Conservation (phyloP, 2,797 vertebrate genomes). For the Pangasius krempfi region DNA sequence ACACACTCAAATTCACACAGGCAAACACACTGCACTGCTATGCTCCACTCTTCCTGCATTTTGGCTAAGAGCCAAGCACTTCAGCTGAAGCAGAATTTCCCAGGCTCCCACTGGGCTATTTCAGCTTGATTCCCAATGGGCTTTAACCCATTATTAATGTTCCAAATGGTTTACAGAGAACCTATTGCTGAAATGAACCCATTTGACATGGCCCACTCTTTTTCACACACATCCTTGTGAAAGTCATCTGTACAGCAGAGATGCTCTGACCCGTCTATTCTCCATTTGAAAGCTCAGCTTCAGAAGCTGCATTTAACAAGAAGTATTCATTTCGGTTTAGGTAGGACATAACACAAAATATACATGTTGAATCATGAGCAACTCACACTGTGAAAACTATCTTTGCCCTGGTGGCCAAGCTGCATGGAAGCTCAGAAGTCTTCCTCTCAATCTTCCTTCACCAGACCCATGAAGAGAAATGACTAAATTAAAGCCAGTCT, state of each 20-base stretch:
- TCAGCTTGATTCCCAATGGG: constrained; percentile 80
- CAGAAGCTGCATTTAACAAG: background rate
- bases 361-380: background rate
- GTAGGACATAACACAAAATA: background rate
- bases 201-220: background rate
- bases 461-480: background rate
- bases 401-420: background rate
- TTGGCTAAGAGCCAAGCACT: constrained; percentile 76
- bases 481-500: background rate
- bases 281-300: background rate
- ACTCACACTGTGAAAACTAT: background rate
- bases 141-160: constrained; percentile 64
- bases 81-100: constrained; percentile 77
- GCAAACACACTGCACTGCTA: background rate
- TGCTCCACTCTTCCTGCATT: constrained; percentile 40
- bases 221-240: background rate
- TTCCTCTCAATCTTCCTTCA: background rate
- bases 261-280: background rate
- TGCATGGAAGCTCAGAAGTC: background rate
- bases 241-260: background rate
- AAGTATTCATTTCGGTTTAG: background rate
- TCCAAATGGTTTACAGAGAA: constrained; percentile 82
- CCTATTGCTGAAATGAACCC: constrained; percentile 77
- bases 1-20: background rate
- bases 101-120: constrained; percentile 81